Evolutionary conservation across 2,797 vertebrate genomes (phyloP), one percentile per base, ranked within the genome.

Genomic region (Ambastaia sidthimunki): DNA sequence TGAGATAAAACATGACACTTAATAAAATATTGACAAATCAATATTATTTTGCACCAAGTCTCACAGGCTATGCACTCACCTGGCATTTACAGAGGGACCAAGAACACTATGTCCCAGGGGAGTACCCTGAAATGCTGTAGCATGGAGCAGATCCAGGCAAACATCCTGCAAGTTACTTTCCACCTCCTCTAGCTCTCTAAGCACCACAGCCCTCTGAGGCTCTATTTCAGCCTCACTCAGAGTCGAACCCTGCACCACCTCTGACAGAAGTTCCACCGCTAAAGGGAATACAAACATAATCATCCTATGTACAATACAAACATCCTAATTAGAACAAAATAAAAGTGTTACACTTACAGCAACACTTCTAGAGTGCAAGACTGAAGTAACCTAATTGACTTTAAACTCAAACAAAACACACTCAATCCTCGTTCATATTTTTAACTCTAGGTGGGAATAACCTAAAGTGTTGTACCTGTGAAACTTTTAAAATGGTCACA

Each of bases 91-190:
- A 5, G 96, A 95, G 37, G 97, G 95, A 23, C 98, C 98, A 80
- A 98, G 90, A 6, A 96, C 92, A 3, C 96, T 93, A 21, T 85
- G 94, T 37, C 92, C 92, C 16, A 99, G 89, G 0, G 97, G 67
- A 0, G 97, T 98, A 50, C 97, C 97, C 90, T 99, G 98, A 90
- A 91, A 99, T 7, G 97, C 97, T 0, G 97, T 98, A 82, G 97
- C 93, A 28, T 99, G 95, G 60, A 99, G 94, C 87, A 98, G 93
- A 91, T 99, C 96, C 78, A 99, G 93, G 70, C 96, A 93, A 47
- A 99, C 97, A 0, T 96, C 92, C 4, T 93, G 90, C 81, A 96
- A 80, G 80, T 90, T 96, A 18, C 77, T 81, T 76, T 97, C 96
- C 0, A 94, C 91, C 88, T 99, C 97, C 82, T 96, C 94, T 71